Conservation (phyloP, 2,113 vertebrate genomes). For the Lamprotornis superbus region DNA sequence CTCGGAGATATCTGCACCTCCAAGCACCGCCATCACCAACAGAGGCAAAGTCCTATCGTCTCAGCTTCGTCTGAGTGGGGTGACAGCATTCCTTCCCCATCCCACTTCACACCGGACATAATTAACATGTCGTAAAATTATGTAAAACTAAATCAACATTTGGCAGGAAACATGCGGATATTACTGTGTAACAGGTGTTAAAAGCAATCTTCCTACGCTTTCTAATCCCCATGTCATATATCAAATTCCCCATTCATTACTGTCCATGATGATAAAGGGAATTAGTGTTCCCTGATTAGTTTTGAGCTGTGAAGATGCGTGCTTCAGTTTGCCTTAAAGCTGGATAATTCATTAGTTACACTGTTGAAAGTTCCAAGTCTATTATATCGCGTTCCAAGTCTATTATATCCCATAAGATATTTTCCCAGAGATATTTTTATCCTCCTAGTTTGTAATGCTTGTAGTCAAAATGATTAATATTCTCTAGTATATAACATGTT, state of each 20-base stretch:
- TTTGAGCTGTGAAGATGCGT: background rate
- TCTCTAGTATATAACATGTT: background rate
- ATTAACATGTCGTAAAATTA: background rate
- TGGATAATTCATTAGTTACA: constrained; percentile 21
- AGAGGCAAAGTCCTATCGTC: rapidly evolving
- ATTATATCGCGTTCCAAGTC: background rate
- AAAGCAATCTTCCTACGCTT: background rate
- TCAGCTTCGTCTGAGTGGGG: background rate
- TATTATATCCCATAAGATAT: background rate
- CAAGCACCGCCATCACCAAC: background rate
- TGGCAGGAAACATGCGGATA: background rate
- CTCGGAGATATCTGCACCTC: background rate
- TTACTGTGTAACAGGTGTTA: background rate
- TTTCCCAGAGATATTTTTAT: background rate
- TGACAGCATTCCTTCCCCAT: background rate
- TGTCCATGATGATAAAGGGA: background rate
- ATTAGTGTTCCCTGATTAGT: constrained; percentile 12
- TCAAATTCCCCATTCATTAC: background rate
- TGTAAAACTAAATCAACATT: background rate
- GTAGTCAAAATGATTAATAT: background rate
- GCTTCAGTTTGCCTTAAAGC: background rate
- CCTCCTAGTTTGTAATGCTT: background rate
- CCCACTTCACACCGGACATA: background rate
- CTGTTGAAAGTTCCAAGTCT: background rate
- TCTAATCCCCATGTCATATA: background rate